Conservation (phyloP, 2,888 invertebrate genomes). For the Dynastes tityus region DNA sequence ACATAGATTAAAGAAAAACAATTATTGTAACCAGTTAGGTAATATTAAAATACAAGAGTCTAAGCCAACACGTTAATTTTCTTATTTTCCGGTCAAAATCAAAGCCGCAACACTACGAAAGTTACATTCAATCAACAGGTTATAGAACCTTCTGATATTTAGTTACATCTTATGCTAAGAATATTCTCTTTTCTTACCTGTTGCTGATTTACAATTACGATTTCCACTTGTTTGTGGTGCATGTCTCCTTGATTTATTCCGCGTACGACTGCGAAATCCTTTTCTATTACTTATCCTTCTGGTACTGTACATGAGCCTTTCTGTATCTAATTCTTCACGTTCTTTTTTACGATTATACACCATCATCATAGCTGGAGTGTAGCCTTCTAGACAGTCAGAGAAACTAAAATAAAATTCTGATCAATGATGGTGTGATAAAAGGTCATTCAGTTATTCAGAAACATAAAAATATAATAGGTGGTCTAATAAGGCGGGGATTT, state of each 20-base stretch:
- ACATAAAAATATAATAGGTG: too few relatives aligned
- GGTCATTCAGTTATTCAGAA: too few relatives aligned
- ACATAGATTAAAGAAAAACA: too few relatives aligned
- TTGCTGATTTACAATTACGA: constrained; percentile 6
- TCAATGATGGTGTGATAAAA: too few relatives aligned
- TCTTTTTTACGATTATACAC: constrained; percentile 66
- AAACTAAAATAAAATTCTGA: constrained; percentile 45
- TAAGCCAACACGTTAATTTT: too few relatives aligned
- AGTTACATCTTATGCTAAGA: neutral
- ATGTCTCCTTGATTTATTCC: constrained; percentile 11
- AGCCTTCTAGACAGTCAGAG: constrained; percentile 66
- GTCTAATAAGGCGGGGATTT: too few relatives aligned
- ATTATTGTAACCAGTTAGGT: too few relatives aligned
- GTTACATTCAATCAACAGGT: too few relatives aligned
- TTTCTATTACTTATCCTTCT: constrained; percentile 9
- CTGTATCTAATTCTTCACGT: constrained; percentile 61
- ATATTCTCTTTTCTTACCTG: constrained; percentile 18
- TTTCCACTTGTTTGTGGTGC: neutral
- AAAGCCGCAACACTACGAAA: too few relatives aligned
- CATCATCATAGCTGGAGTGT: constrained; percentile 75
- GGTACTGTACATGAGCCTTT: constrained; percentile 32
- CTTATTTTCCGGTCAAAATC: too few relatives aligned
- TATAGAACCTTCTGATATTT: too few relatives aligned
- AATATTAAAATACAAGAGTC: too few relatives aligned
- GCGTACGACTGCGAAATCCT: constrained; percentile 6